Evolutionary conservation across 1,140 invertebrate species (phyloP), one percentile per base, ranked within the genome.

Genomic region (Parasteatoda tepidariorum): DNA sequence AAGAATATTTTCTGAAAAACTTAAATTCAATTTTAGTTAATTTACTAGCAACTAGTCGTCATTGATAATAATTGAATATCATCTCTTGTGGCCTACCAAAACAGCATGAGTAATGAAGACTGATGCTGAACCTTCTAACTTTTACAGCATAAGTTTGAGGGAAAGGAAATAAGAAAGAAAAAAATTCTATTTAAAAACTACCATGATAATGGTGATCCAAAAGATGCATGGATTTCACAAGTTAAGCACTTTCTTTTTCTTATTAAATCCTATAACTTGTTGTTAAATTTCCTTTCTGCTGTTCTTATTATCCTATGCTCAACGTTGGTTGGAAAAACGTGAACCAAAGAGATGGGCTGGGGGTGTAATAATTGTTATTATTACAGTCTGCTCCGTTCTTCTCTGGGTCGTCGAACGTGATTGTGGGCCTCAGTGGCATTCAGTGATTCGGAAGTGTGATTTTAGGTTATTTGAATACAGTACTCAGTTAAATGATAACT

Each of bases 341-440:
- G 71, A 74, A 59, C 31, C 26, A 55, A 57, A 34, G 71, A 55
- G 71, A 55, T 61, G 48, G 55, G 55, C 55, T 74, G 71, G 55
- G 55, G 71, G 71, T 24, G 71, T 74, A 59, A 74, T 74, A 74
- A 74, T 74, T 74, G 71, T 74, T 74, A 74, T 74, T 74, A 74
- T 74, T 74, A 74, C 55, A 13, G 26, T 18, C 22, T n/a, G 38
- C 38, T 13, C 38, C 5, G 38, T 18, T 31, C 11, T 30, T 31
- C 61, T 30, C 61, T 7, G 7, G 13, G 26, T 6, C 11, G 57
- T 9, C n/a, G 18, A 59, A 59, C 24, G 18, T 59, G 57, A 26
- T n/a, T 22, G 9, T 7, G 57, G 7, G 9, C 5, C 15, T 7
- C 41, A 18, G 41, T 7, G 41, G 55, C 4, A 4, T 59, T n/a